Conservation (phyloP, 2,797 vertebrate genomes). For the Pseudochaenichthys georgianus region DNA sequence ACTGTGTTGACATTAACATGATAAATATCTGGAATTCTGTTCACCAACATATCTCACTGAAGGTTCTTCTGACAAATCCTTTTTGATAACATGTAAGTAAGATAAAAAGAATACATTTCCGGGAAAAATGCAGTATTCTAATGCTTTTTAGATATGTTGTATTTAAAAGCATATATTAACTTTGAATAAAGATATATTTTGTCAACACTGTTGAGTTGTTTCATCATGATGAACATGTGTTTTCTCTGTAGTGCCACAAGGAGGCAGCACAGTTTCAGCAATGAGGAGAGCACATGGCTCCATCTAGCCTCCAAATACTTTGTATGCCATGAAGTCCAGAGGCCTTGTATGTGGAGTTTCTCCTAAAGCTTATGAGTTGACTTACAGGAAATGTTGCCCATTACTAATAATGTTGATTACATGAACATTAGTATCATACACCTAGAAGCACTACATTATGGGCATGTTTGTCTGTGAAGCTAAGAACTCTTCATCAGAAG, state of each 20-base stretch:
- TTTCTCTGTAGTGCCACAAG: conserved; percentile 66
- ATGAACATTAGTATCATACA: not conserved
- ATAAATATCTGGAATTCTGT: conserved; percentile 17
- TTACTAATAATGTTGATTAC: not conserved
- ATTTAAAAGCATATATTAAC: conserved; percentile 77
- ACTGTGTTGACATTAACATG: conserved; percentile 10
- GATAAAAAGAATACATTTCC: conserved; percentile 33
- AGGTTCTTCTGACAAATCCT: conserved; percentile 38
- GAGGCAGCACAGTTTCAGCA: conserved; percentile 76
- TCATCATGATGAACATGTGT: conserved; percentile 30
- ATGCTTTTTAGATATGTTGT: conserved; percentile 68
- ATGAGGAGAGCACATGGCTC: conserved; percentile 1
- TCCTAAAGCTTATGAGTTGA: conserved; percentile 9
- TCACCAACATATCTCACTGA: conserved; percentile 40
- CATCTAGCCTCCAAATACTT: not conserved
- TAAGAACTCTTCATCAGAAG: not conserved
- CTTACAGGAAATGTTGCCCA: not conserved
- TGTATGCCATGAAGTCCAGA: not conserved
- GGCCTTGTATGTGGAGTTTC: not conserved
- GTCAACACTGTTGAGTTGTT: conserved; percentile 37
- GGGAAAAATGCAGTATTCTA: conserved; percentile 68
- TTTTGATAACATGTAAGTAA: conserved; percentile 66
- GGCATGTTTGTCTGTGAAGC: not conserved
- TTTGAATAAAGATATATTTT: conserved; percentile 83
- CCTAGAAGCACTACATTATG: not conserved